Conservation (phyloP, 2,888 invertebrate genomes). For the Junonia oenone region DNA sequence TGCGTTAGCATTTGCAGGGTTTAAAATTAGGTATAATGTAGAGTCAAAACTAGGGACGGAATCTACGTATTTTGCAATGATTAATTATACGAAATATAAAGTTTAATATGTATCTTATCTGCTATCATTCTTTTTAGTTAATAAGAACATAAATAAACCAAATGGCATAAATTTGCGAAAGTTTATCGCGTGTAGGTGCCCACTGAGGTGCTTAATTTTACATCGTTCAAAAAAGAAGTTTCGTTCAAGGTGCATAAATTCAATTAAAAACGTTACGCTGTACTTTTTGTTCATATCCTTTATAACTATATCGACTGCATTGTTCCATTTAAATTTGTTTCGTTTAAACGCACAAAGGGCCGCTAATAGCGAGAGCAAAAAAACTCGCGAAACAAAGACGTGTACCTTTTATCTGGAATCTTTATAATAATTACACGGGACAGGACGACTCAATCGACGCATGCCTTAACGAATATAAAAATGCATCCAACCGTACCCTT, state of each 20-base stretch:
- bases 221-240: neutral
- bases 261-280: constrained; percentile 16
- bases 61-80: too few species aligned
- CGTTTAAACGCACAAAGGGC: constrained; percentile 27
- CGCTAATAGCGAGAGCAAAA: constrained; percentile 33
- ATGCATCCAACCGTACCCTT: constrained; percentile 11
- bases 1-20: too few species aligned
- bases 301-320: constrained; percentile 26
- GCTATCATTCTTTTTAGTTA: too few species aligned
- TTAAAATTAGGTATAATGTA: too few species aligned
- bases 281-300: constrained; percentile 15
- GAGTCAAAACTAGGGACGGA: too few species aligned
- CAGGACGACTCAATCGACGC: constrained; percentile 65
- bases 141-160: too few species aligned
- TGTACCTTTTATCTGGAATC: constrained; percentile 63
- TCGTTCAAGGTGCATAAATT: constrained; percentile 14
- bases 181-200: too few species aligned
- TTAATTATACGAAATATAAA: too few species aligned
- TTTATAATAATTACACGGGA: constrained; percentile 74
- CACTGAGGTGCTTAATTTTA: neutral
- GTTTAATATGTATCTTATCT: too few species aligned
- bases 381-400: constrained; percentile 46
- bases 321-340: constrained; percentile 25
- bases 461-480: constrained; percentile 20
- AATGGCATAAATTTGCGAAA: too few species aligned